A percentile compares a stretch with the other conserved stretches of the same genome.
Evolutionary conservation across 35 echinoderm and acorn worm genomes (phyloP).

Genomic region (Heliocidaris erythrogramma): DNA sequence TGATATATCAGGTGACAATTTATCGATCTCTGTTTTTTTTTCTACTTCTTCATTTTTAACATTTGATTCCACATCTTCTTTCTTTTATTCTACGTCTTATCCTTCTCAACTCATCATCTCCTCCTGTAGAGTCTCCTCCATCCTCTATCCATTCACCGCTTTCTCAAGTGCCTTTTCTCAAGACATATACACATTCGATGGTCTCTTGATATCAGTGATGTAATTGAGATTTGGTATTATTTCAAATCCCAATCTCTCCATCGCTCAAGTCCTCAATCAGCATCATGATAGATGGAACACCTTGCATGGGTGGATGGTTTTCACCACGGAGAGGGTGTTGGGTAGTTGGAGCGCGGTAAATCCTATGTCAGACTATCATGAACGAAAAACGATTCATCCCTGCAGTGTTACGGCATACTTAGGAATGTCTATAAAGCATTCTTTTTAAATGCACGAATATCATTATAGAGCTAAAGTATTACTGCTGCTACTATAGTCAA

Average conservation of each 20-base stretch:
- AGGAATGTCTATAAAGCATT: too few species aligned
- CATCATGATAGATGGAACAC: not conserved
- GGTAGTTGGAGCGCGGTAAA: not conserved
- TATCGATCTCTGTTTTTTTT: too few species aligned
- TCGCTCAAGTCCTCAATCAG: not conserved
- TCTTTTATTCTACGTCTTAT: too few species aligned
- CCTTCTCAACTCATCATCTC: too few species aligned
- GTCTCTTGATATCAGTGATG: not conserved
- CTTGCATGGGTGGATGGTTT: not conserved
- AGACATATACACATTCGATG: not conserved
- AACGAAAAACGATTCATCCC: not conserved
- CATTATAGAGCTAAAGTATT: too few species aligned
- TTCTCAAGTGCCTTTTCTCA: not conserved
- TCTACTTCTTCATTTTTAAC: too few species aligned
- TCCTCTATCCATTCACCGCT: not conserved
- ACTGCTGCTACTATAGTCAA: too few species aligned
- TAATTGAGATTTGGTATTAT: not conserved
- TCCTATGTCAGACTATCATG: not conserved
- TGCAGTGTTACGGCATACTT: too few species aligned
- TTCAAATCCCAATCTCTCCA: not conserved
- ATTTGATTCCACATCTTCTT: too few species aligned
- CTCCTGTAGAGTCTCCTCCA: not conserved
- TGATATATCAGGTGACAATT: too few species aligned
- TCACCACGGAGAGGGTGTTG: not conserved
- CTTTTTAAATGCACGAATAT: too few species aligned